Base-by-base conservation (phyloP, 2,113 vertebrate genomes). In the Triplophysa dalaica region DNA sequence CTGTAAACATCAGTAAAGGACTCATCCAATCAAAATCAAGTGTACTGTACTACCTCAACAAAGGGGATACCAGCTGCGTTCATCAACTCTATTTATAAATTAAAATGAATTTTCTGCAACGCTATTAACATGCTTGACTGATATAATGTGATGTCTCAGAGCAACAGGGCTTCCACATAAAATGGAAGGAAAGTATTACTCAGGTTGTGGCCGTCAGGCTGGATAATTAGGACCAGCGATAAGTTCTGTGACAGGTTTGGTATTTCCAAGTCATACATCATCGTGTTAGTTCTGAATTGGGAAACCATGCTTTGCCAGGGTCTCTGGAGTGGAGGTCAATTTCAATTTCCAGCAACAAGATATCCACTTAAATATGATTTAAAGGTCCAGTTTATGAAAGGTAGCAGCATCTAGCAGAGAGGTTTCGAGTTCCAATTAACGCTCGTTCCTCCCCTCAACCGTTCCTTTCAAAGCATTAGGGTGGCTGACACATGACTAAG, bases 181-280 rank as follows among this genome's bases (percentile, higher is more conserved):
- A 22, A 62, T 48, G 72, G 21, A 22, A 75, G 41, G 16, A 63
- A 75, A 75, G 73, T 50, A 61, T 75, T 63, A 29, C 58, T 63
- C 38, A 75, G 22, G 21, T 58, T 63, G 58, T 63, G 54, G 70
- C n/a, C 21, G 38, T 62, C 72, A 75, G 26, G 8, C 38, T 43
- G 38, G 58, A 63, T 75, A 75, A 75, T 63, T 63, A 63, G 73
- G 73, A 75, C 73, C 73, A 63, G 41, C 5, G 22, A 61, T 75
- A 48, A 75, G 41, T 26, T 75, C 41, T 16, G 62, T 75, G 72
- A 75, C 72, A 48, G 41, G 72, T 75, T 48, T 75, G 72, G 41
- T 26, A 63, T 63, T 62, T 75, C 58, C 21, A 62, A 19, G 58
- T 24, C 8, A 74, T 75, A 62, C 16, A 50, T 75, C 22, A 63